These are phyloP conservation scores for Petromus typicus DNA, from an alignment of 2,113 vertebrate genomes.

Conservation along the genomic window DNA sequence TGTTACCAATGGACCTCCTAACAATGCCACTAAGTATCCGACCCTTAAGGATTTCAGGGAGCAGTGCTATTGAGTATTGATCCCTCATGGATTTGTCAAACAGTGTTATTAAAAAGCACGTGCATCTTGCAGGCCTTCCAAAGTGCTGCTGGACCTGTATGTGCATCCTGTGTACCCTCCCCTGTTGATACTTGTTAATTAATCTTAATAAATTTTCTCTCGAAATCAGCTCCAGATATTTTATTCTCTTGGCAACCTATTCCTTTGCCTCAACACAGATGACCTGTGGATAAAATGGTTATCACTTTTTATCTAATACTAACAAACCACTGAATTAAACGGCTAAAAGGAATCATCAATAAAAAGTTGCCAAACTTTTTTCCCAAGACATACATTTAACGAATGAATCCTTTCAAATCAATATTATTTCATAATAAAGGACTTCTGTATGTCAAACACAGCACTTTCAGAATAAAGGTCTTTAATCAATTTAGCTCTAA, in stretches of 20 bases:
- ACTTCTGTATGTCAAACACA: background rate
- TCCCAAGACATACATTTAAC: background rate
- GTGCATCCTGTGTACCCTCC: background rate
- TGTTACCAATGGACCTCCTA: background rate
- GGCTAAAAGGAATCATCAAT: background rate
- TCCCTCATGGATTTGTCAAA: background rate
- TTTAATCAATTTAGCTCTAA: conserved; percentile 11
- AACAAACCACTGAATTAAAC: conserved; percentile 9
- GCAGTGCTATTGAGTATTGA: background rate
- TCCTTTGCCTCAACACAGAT: background rate
- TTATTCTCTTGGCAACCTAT: background rate
- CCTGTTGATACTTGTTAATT: background rate
- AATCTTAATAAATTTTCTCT: background rate
- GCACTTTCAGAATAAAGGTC: background rate
- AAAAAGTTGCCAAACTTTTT: background rate
- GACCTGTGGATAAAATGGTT: background rate
- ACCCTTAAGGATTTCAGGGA: background rate
- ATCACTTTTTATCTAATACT: background rate
- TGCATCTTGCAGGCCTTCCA: background rate
- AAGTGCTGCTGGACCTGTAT: background rate
- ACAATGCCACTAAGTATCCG: background rate
- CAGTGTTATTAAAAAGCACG: background rate
- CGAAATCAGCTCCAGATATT: background rate
- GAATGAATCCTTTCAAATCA: background rate
- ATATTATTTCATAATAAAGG: background rate